Evolutionary conservation across 2,888 invertebrate genomes (phyloP).

Genomic region (Muscina levida): DNA sequence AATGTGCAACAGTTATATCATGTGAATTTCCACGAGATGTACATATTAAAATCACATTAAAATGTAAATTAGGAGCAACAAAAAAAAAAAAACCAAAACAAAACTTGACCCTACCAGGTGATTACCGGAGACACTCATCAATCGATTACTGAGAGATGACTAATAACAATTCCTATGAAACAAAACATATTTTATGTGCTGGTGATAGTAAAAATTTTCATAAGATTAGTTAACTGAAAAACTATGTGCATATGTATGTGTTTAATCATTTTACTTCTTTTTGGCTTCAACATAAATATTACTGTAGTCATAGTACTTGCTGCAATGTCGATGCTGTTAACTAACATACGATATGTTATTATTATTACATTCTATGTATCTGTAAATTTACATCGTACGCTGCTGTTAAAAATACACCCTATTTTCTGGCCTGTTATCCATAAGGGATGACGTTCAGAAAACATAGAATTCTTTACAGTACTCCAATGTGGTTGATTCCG

Average conservation of each 20-base stretch:
- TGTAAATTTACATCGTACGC: not conserved
- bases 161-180: slow-evolving; percentile 18
- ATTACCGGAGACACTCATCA: too few species aligned
- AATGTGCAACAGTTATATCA: slow-evolving; percentile 67
- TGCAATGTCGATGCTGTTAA: slow-evolving; percentile 35
- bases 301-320: not conserved
- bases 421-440: slow-evolving; percentile 12
- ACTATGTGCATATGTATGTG: too few species aligned
- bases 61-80: slow-evolving; percentile 61
- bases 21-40: slow-evolving; percentile 50
- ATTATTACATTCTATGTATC: slow-evolving; percentile 29
- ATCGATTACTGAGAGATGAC: not conserved
- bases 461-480: slow-evolving; percentile 17
- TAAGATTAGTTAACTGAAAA: too few species aligned
- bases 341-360: slow-evolving; percentile 16
- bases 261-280: too few species aligned
- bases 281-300: not conserved
- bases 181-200: not conserved
- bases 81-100: too few species aligned
- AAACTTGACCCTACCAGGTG: not conserved
- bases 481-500: not conserved
- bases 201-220: too few species aligned
- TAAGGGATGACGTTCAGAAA: slow-evolving; percentile 35
- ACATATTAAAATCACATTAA: slow-evolving; percentile 59
- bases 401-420: slow-evolving; percentile 52